These are phyloP conservation scores for Amphilophus citrinellus DNA, from an alignment of 2,113 vertebrate species.

Conservation along the genomic window DNA sequence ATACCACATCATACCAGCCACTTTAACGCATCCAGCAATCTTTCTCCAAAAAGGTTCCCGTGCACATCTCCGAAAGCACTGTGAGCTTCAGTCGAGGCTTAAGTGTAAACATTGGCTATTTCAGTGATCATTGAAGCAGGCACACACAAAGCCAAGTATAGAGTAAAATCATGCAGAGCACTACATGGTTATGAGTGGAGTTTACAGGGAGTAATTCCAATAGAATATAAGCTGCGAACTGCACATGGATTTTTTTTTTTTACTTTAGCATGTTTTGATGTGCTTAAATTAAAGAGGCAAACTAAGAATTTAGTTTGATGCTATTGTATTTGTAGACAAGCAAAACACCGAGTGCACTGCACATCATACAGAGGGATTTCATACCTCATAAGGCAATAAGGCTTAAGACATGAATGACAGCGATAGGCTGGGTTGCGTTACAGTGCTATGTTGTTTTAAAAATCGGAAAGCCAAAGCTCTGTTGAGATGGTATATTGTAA, in stretches of 20 bases:
- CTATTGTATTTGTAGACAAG: conserved; percentile 33
- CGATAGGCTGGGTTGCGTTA: conserved; percentile 45
- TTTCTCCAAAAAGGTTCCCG: conserved; percentile 20
- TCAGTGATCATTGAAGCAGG: conserved; percentile 73
- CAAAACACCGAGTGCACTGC: conserved; percentile 54
- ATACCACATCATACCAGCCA: neutral
- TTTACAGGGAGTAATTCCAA: conserved; percentile 42
- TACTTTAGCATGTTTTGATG: neutral
- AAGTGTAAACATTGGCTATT: conserved; percentile 74
- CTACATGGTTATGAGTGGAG: conserved; percentile 59
- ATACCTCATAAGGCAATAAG: conserved; percentile 79
- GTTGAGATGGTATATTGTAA: conserved; percentile 29
- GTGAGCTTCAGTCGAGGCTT: conserved; percentile 55
- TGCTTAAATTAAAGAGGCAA: conserved; percentile 32
- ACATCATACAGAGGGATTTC: conserved; percentile 50
- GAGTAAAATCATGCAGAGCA: conserved; percentile 74
- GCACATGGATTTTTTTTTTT: conserved; percentile 1
- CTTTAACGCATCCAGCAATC: neutral
- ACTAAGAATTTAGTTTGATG: conserved; percentile 23
- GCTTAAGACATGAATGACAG: conserved; percentile 74
- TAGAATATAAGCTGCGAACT: conserved; percentile 28
- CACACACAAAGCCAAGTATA: conserved; percentile 74
- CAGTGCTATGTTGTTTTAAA: conserved; percentile 30
- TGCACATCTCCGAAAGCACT: conserved; percentile 43
- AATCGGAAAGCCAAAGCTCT: conserved; percentile 28